Evolutionary conservation across 1,140 invertebrate species (phyloP), one percentile per base, ranked within the genome.

Genomic region (Lepidurus arcticus): DNA sequence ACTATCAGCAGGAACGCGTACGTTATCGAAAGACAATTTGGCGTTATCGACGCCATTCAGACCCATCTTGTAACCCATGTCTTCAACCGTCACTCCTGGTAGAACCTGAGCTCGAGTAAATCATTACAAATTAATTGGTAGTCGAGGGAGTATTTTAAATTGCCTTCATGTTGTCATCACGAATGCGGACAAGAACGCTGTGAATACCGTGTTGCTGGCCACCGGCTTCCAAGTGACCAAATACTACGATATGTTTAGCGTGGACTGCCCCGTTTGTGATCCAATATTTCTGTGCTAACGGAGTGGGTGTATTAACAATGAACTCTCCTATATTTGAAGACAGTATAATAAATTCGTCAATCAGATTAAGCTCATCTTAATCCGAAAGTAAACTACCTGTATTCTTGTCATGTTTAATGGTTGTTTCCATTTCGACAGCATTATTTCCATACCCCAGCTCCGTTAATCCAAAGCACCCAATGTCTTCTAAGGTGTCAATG

Each of bases 391-490:
- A 47, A 47, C 16, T 21, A 65, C 53, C 53, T 16, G 53, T 65
- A 13, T 65, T 65, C 21, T 65, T 65, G 21, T 65, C 53, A 16
- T 65, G 53, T 65, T 65, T 78, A n/a, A 84, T 84, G 9, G 83
- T 85, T 8, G 84, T 85, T 79, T 85, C 84, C 84, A 85, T 85
- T 78, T 85, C 84, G 11, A 85, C 83, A 13, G 84, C 84, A 80
- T 85, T 85, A 78, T 85, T 85, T 0, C 84, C 84, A 78, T 84
- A 85, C n/a, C 84, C 84, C 45, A 85, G 80, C 78, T 85, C 84
- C 7, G 84, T 85, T 21, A 85, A 80, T 42, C 81, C 84, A 80
- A 85, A 85, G 76, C 84, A 85, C 2, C 84, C 84, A 74, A 85
- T 80, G 79, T 84, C 84, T n/a, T 84, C 78, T 10, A 85, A 79